Evolutionary conservation across 2,888 invertebrate genomes (phyloP), one percentile per base, ranked within the genome.

Genomic region (Oasisia sp.): DNA sequence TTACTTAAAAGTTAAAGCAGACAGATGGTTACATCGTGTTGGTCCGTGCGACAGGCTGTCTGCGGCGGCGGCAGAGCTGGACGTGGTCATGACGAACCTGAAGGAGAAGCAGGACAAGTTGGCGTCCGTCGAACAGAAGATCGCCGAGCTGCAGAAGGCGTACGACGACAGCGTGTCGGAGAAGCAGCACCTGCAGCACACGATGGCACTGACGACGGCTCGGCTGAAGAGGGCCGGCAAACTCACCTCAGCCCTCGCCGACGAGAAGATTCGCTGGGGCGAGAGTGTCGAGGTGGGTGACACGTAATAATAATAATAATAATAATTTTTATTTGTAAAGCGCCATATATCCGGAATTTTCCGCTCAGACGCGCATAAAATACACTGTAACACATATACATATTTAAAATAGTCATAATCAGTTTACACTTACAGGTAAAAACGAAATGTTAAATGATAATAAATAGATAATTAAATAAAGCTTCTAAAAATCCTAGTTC

Each of bases 181-280:
- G 95, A 97, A 98, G 94, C 97, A 98, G 94, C 97, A 97, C 58
- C 96, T 98, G 91, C 97, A 98, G 96, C 97, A 97, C 27, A 97
- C 97, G 58, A 98, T 98, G 93, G 97, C 97, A 94, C 96, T 98
- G 91, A 98, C 98, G 0, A 98, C 98, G 11, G 97, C 97, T 0
- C 97, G 99, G 91, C 97, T 99, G 32, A 97, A 97, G 93, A 97
- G 98, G 92, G 98, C 99, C 0, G 98, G 98, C 0, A 97, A 98
- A 93, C 97, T 99, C 27, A 98, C 98, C 12, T 97, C 98, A 56
- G 99, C 99, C 0, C 96, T 99, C 12, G 98, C 98, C 0, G 98
- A 98, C 95, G 99, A 99, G 96, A 98, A 98, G 96, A 97, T 97
- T 1, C 97, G 98, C 92, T 99, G 99, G 99, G 97, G 98, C 94